Percentiles rank a stretch among this genome's conserved stretches.
These are phyloP conservation scores for Enteromius unitaeniatus DNA, from an alignment of 2,797 vertebrate genomes.

Conservation along the genomic window DNA sequence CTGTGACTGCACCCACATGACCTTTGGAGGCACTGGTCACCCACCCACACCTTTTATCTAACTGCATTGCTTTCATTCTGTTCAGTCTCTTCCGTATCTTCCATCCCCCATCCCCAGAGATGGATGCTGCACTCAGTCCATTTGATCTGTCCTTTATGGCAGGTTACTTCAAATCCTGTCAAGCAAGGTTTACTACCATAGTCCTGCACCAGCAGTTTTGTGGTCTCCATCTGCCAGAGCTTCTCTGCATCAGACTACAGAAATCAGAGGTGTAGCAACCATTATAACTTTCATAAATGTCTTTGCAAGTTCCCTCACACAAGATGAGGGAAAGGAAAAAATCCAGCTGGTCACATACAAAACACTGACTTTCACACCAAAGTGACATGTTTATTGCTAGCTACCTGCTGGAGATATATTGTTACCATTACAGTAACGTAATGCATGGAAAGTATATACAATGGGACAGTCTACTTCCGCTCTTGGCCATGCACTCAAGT, in stretches of 20 bases:
- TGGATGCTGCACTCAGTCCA: background rate
- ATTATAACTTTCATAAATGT: slow-evolving; percentile 17
- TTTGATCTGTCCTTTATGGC: slow-evolving; percentile 47
- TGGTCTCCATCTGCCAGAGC: slow-evolving; percentile 15
- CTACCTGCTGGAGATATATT: background rate
- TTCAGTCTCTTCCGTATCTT: slow-evolving; percentile 4
- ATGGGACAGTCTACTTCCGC: background rate
- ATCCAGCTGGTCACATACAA: background rate
- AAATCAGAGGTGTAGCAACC: background rate
- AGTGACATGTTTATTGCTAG: background rate
- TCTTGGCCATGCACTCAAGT: background rate
- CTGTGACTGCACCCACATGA: slow-evolving; percentile 25
- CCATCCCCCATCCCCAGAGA: background rate
- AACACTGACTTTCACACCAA: background rate
- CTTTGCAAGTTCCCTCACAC: background rate
- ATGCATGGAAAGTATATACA: background rate
- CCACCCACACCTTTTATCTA: slow-evolving; percentile 18
- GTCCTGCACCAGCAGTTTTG: slow-evolving; percentile 38
- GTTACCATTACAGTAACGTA: background rate
- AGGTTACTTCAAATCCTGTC: slow-evolving; percentile 43
- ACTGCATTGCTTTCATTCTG: slow-evolving; percentile 18
- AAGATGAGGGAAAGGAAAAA: background rate
- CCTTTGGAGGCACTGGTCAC: slow-evolving; percentile 12
- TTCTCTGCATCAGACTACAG: slow-evolving; percentile 13
- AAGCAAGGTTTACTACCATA: slow-evolving; percentile 24